These are phyloP conservation scores for Apodemia hepburni DNA, from an alignment of 2,888 invertebrate species.

Conservation along the genomic window DNA sequence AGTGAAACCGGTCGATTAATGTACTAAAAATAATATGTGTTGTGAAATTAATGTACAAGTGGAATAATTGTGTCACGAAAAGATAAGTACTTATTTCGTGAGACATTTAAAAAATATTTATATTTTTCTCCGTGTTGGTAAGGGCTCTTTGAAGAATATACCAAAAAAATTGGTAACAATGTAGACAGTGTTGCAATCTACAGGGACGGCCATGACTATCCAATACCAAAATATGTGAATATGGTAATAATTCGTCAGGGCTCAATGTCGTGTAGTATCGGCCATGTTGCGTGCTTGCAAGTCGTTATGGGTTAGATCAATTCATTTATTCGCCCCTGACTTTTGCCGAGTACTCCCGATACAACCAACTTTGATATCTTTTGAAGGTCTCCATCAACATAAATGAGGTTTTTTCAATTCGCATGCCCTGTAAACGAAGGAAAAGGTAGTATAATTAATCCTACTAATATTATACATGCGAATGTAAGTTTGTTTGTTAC, in stretches of 20 bases:
- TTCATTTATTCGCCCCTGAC: slow-evolving; percentile 38
- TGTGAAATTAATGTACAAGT: too few relatives aligned
- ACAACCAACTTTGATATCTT: slow-evolving; percentile 35
- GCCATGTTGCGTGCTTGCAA: background rate
- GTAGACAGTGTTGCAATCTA: background rate
- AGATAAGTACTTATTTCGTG: too few relatives aligned
- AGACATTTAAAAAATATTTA: too few relatives aligned
- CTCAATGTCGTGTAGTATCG: slow-evolving; percentile 1
- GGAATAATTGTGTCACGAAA: too few relatives aligned
- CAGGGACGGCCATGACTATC: background rate
- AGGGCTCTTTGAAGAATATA: too few relatives aligned
- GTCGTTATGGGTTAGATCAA: slow-evolving; percentile 24
- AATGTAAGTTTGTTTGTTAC: too few relatives aligned
- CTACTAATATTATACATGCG: too few relatives aligned
- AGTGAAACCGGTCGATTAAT: too few relatives aligned
- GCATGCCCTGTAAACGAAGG: background rate
- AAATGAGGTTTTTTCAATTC: background rate
- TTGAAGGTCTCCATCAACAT: slow-evolving; percentile 23
- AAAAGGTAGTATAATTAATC: background rate
- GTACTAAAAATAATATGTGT: too few relatives aligned
- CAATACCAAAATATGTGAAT: background rate
- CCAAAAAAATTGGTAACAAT: background rate
- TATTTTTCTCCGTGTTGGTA: too few relatives aligned
- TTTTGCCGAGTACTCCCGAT: slow-evolving; percentile 32
- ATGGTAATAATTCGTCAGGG: slow-evolving; percentile 3